These are phyloP conservation scores for Dicentrarchus labrax DNA, from an alignment of 2,113 vertebrate species.

Conservation along the genomic window DNA sequence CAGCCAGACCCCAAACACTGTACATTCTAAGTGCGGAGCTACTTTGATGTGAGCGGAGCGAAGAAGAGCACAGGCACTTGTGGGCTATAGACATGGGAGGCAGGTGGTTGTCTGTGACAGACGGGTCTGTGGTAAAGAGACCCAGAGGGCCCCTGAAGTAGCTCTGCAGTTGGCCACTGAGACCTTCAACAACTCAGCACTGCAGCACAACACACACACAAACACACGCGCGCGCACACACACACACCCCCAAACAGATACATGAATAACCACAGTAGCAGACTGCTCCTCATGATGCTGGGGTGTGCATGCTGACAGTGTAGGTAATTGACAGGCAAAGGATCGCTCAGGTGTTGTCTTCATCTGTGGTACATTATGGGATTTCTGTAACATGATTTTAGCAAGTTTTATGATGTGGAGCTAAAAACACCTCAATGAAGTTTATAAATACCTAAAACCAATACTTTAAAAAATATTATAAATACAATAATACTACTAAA, in stretches of 20 bases:
- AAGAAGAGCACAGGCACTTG: constrained; percentile 65
- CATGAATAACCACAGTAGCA: constrained; percentile 27
- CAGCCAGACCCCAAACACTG: constrained; percentile 56
- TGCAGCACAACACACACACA: constrained; percentile 44
- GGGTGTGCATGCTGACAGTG: constrained; percentile 8
- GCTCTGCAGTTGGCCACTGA: constrained; percentile 61
- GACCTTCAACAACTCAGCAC: constrained; percentile 58
- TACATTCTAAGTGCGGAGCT: constrained; percentile 42
- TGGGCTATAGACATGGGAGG: constrained; percentile 66
- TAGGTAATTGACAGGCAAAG: constrained; percentile 19
- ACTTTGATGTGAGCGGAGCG: constrained; percentile 68
- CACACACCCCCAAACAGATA: constrained; percentile 12
- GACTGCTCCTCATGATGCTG: constrained; percentile 17
- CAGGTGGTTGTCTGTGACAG: constrained; percentile 80
- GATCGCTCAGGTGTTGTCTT: constrained; percentile 30
- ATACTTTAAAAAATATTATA: neutral
- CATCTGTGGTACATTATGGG: neutral
- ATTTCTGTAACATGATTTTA: neutral
- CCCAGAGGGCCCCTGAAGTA: constrained; percentile 76
- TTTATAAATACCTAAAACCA: neutral
- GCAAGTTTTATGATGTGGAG: neutral
- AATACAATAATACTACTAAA: neutral
- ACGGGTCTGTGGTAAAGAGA: constrained; percentile 76
- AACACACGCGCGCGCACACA: constrained; percentile 5
- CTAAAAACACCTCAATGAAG: neutral